Percentiles rank a stretch among this genome's conserved stretches.
Conservation (phyloP, 2,797 vertebrate species). For the Podarcis siculus region DNA sequence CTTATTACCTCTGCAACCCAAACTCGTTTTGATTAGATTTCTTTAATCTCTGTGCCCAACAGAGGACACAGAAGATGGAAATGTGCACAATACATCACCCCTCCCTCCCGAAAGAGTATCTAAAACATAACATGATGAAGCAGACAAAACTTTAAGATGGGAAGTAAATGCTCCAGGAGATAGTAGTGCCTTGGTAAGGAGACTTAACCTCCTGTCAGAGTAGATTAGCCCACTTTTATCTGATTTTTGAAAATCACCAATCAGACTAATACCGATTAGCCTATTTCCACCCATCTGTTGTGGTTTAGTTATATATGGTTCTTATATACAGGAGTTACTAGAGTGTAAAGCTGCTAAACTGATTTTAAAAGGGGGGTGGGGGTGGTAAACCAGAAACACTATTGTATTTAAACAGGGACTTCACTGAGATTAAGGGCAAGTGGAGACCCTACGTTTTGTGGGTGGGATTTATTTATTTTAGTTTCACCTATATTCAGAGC, state of each 20-base stretch:
- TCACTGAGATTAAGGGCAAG: conserved; percentile 22
- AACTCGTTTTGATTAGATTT: neutral
- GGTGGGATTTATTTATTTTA: neutral
- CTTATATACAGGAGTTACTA: conserved; percentile 38
- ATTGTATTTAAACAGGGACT: conserved; percentile 43
- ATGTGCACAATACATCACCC: neutral
- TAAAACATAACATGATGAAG: conserved; percentile 36
- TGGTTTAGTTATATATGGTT: conserved; percentile 62
- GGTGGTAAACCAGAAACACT: conserved; percentile 23
- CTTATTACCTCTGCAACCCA: conserved; percentile 22
- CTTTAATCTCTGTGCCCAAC: neutral
- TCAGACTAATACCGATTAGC: conserved; percentile 81
- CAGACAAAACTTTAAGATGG: conserved; percentile 19
- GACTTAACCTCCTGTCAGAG: conserved; percentile 74
- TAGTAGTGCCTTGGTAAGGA: conserved; percentile 67
- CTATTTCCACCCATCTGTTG: conserved; percentile 73
- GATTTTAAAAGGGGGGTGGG: conserved; percentile 21
- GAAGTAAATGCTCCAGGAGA: conserved; percentile 49
- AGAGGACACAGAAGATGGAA: neutral
- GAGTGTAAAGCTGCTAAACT: conserved; percentile 47
- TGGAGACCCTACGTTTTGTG: neutral
- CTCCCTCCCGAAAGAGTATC: neutral
- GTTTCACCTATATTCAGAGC: neutral
- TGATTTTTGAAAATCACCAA: conserved; percentile 75
- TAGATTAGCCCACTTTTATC: conserved; percentile 70